phyloP scores from a whole-genome alignment of 2,797 vertebrate species.

The Pangasius krempfi region DNA sequence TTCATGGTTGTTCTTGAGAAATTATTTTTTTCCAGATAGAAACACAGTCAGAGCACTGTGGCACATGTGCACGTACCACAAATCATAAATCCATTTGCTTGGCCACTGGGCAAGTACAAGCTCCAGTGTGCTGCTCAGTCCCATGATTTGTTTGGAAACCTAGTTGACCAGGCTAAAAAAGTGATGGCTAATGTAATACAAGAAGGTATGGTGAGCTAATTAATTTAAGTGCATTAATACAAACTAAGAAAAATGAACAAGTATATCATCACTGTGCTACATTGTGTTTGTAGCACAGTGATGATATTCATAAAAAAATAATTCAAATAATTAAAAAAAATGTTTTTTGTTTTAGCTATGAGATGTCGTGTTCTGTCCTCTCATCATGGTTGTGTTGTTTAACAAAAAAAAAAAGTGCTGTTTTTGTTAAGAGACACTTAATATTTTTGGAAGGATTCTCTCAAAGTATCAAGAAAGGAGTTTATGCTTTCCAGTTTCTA shows the following conservation, averaged over 20 bases:
- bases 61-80: background rate
- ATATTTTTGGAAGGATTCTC: background rate
- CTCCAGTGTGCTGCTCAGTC: background rate
- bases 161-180: background rate
- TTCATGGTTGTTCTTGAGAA: background rate
- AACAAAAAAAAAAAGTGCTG: no score
- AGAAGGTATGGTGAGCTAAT: no score
- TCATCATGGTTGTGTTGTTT: no score
- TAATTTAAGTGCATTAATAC: background rate
- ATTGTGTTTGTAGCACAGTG: background rate
- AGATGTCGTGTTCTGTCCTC: no score
- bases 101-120: background rate
- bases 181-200: background rate
- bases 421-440: no score
- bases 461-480: background rate
- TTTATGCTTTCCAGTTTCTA: background rate
- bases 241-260: background rate
- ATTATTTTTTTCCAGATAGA: background rate
- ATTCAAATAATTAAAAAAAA: no score
- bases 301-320: no score
- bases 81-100: background rate
- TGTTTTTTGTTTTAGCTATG: no score
- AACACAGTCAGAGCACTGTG: background rate
- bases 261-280: background rate
- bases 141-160: background rate